Percentiles rank a stretch among this genome's conserved stretches.
Evolutionary conservation across 35 echinoderm and acorn worm species (phyloP).

Genomic region (Strongylocentrotus purpuratus): DNA sequence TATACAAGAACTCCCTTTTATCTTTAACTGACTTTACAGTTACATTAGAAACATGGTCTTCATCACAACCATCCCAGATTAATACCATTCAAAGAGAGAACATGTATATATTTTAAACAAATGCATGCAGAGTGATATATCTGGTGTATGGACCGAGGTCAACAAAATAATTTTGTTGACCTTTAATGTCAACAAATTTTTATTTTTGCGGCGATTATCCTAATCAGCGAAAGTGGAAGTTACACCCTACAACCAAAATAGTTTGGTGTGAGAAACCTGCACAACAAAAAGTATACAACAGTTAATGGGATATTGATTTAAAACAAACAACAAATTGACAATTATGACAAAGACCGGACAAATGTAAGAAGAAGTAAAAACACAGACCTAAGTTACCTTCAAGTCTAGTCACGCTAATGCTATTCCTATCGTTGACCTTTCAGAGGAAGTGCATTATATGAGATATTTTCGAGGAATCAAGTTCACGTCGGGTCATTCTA

Average conservation of each 20-base stretch:
- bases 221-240: background rate
- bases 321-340: background rate
- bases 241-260: background rate
- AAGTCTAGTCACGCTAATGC: background rate
- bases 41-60: no score
- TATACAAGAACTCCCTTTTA: no score
- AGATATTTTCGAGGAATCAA: background rate
- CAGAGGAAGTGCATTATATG: background rate
- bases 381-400: background rate
- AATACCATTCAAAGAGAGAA: no score
- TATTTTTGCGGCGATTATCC: background rate
- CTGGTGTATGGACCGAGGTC: no score
- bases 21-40: no score
- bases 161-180: no score
- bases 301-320: background rate
- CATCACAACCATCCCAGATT: no score
- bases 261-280: background rate
- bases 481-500: background rate
- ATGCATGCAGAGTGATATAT: no score
- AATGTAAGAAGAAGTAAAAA: background rate
- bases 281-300: no score
- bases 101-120: no score
- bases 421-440: background rate
- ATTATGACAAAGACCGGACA: background rate
- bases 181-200: no score